Conservation (phyloP, 2,888 invertebrate species). For the Hetaerina titia region DNA sequence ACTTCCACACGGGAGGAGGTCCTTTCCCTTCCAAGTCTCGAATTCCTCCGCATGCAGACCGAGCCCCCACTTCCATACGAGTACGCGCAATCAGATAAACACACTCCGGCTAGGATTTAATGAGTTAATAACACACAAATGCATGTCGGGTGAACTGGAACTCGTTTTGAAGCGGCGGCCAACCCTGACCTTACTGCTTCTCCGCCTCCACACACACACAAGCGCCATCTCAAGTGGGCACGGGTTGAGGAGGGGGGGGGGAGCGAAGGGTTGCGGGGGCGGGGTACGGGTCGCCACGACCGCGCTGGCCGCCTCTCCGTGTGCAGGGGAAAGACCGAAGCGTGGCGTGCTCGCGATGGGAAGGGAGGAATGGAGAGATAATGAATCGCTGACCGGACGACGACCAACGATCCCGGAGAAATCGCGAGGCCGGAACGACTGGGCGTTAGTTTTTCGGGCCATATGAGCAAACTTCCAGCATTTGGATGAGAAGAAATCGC, state of each 20-base stretch:
- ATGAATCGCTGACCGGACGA: background rate
- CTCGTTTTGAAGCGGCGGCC: background rate
- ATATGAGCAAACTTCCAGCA: background rate
- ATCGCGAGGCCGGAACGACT: background rate
- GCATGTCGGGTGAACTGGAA: background rate
- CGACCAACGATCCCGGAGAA: background rate
- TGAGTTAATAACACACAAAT: constrained; percentile 20
- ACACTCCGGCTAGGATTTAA: constrained; percentile 5
- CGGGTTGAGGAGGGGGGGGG: no score
- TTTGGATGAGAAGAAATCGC: background rate
- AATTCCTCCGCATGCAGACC: background rate
- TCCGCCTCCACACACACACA: background rate
- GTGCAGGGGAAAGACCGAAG: no score
- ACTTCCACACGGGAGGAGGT: no score
- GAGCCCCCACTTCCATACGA: background rate
- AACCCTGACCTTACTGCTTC: constrained; percentile 2
- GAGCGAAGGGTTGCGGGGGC: no score
- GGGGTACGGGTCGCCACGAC: no score
- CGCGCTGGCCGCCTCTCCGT: no score
- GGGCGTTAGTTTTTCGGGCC: background rate
- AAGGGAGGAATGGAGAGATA: background rate
- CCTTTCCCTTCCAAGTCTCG: no score
- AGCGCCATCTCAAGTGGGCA: background rate
- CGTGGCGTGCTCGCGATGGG: no score
- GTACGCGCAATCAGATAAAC: background rate